Percentiles rank a stretch among this genome's conserved stretches.
Evolutionary conservation across 2,797 vertebrate genomes (phyloP).

Genomic region (Gymnocypris eckloni): DNA sequence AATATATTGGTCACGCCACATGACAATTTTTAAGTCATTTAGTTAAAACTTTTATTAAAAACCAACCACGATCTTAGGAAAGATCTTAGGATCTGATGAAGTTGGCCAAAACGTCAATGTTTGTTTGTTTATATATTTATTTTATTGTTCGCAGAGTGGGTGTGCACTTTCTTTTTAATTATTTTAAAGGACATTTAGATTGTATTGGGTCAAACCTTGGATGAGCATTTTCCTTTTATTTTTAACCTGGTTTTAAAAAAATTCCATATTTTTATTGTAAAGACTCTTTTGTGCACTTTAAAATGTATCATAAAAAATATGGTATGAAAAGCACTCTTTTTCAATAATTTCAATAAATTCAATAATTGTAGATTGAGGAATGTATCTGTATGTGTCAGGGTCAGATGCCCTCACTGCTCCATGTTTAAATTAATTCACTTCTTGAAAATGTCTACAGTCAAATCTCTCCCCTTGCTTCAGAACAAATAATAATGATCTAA

Average conservation of each 20-base stretch:
- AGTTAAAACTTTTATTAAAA: too few relatives aligned
- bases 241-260: background rate
- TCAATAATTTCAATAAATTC: background rate
- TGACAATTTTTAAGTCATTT: too few relatives aligned
- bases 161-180: too few relatives aligned
- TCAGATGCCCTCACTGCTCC: background rate
- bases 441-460: background rate
- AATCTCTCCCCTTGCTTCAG: background rate
- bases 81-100: too few relatives aligned
- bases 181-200: too few relatives aligned
- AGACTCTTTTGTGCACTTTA: background rate
- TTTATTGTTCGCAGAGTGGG: too few relatives aligned
- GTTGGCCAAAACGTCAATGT: too few relatives aligned
- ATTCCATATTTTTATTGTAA: background rate
- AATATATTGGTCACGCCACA: too few relatives aligned
- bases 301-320: background rate
- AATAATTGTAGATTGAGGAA: background rate
- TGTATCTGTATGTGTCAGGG: background rate
- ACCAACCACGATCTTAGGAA: too few relatives aligned
- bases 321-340: background rate
- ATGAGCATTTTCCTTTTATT: background rate
- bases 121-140: too few relatives aligned
- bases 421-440: background rate
- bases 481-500: background rate
- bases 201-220: too few relatives aligned